Conservation (phyloP, 2,797 vertebrate species). For the Chrosomus eos region DNA sequence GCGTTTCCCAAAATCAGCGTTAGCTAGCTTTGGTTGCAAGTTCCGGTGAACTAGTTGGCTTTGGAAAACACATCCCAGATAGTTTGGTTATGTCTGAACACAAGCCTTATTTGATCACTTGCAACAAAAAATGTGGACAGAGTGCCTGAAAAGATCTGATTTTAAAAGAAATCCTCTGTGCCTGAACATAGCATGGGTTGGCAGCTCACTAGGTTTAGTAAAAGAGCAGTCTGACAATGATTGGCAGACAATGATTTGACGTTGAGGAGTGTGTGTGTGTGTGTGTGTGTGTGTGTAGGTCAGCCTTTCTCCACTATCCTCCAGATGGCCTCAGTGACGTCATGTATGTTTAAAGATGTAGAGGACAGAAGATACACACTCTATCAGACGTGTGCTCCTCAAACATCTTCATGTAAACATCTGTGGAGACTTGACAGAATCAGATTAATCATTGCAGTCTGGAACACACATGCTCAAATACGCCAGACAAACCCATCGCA, state of each 20-base stretch:
- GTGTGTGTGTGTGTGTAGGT: slow-evolving; percentile 30
- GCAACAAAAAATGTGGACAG: no score
- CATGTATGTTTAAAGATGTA: neutral
- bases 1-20: no score
- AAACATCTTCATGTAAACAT: slow-evolving; percentile 65
- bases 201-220: neutral
- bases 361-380: slow-evolving; percentile 37
- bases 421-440: slow-evolving; percentile 61
- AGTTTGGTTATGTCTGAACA: no score
- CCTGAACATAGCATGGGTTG: no score
- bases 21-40: no score
- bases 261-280: neutral
- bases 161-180: no score
- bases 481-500: slow-evolving; percentile 14
- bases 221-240: slow-evolving; percentile 16
- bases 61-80: no score
- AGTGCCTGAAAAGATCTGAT: no score
- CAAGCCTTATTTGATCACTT: neutral
- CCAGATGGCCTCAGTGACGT: slow-evolving; percentile 62
- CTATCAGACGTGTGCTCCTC: slow-evolving; percentile 60
- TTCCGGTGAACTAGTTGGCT: no score
- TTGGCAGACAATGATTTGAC: slow-evolving; percentile 50
- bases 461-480: slow-evolving; percentile 21
- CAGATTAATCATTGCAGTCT: slow-evolving; percentile 62
- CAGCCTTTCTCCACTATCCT: slow-evolving; percentile 35